phyloP scores from a whole-genome alignment of 2,797 vertebrate species.

The Merluccius polli region DNA sequence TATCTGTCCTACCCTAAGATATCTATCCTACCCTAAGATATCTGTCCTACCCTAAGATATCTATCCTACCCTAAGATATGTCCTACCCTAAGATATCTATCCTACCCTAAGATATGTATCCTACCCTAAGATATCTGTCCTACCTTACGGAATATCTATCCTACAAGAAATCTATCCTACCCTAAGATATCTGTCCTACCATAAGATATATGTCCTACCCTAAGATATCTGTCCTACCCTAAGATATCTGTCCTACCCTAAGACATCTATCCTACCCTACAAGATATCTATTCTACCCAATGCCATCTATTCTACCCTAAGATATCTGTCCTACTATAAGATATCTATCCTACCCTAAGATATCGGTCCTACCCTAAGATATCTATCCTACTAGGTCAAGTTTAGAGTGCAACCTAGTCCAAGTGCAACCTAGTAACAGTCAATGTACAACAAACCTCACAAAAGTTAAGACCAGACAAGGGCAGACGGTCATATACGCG shows the following conservation, averaged over 20 bases:
- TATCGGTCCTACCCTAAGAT: too few species aligned
- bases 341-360: not conserved
- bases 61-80: too few species aligned
- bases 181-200: not conserved
- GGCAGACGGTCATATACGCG: too few species aligned
- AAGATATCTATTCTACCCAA: not conserved
- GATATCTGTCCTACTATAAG: too few species aligned
- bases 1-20: too few species aligned
- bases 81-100: not conserved
- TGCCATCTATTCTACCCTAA: not conserved
- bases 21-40: too few species aligned
- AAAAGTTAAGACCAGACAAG: too few species aligned
- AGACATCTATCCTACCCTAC: not conserved
- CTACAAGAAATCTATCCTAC: not conserved
- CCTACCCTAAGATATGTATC: not conserved
- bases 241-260: too few species aligned
- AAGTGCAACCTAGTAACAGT: too few species aligned
- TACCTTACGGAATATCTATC: not conserved
- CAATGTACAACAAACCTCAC: too few species aligned
- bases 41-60: too few species aligned
- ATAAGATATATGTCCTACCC: not conserved
- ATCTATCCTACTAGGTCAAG: not conserved
- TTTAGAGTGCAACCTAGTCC: not conserved
- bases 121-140: not conserved
- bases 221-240: not conserved